Evolutionary conservation across 2,113 vertebrate genomes (phyloP).

Genomic region (Chaenocephalus aceratus): DNA sequence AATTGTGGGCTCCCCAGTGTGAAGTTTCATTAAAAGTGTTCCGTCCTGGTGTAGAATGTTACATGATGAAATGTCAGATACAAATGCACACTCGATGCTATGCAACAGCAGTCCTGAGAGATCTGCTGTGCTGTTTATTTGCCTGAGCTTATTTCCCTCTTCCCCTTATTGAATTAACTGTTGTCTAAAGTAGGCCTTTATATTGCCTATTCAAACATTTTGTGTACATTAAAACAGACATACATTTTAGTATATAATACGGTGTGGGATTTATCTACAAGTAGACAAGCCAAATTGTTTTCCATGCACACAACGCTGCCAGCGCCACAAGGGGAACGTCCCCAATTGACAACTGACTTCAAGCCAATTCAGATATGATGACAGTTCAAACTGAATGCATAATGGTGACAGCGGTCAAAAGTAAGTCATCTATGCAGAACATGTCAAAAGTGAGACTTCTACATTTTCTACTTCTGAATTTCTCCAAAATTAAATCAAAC

Average conservation of each 20-base stretch:
- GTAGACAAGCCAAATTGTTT: no score
- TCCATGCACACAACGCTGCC: no score
- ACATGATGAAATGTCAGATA: conserved; percentile 42
- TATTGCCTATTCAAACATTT: conserved; percentile 39
- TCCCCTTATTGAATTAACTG: conserved; percentile 52
- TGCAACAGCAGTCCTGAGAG: conserved; percentile 22
- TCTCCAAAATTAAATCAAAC: not conserved
- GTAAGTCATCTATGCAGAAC: not conserved
- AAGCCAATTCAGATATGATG: not conserved
- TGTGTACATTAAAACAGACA: conserved; percentile 37
- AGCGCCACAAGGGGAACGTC: no score
- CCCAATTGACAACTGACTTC: no score
- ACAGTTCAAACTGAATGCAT: not conserved
- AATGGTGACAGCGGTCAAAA: no score
- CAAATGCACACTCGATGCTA: conserved; percentile 44
- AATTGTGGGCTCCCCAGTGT: conserved; percentile 41
- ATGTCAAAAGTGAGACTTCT: not conserved
- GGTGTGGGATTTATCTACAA: no score
- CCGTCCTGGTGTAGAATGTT: conserved; percentile 25
- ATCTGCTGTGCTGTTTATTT: conserved; percentile 33
- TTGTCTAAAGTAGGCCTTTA: conserved; percentile 53
- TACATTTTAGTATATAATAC: not conserved
- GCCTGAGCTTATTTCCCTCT: conserved; percentile 48
- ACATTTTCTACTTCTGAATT: not conserved
- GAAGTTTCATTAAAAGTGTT: conserved; percentile 70